phyloP scores from a whole-genome alignment of 2,888 invertebrate species.

The Phragmatobia fuliginosa region DNA sequence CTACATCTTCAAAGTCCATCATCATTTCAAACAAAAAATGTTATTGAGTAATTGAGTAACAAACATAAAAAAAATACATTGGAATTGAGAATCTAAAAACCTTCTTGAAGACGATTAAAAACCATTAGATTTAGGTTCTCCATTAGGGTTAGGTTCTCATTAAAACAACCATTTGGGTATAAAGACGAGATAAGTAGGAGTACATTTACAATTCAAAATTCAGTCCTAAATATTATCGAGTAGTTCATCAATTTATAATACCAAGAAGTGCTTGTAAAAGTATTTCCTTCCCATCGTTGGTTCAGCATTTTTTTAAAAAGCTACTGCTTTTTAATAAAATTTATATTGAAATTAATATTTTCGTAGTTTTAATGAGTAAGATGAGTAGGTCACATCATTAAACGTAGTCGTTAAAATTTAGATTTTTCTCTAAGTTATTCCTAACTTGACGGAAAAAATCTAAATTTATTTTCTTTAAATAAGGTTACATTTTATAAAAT shows the following conservation, averaged over 20 bases:
- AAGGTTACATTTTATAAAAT: neutral
- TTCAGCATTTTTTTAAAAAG: neutral
- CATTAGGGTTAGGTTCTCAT: too few relatives aligned
- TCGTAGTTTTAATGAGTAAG: constrained; percentile 44
- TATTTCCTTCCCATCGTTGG: neutral
- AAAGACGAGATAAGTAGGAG: too few relatives aligned
- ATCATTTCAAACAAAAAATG: too few relatives aligned
- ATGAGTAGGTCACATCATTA: constrained; percentile 36
- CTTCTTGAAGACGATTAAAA: too few relatives aligned
- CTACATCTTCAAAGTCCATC: too few relatives aligned
- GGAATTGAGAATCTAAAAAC: too few relatives aligned
- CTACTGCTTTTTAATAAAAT: constrained; percentile 6
- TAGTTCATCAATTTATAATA: neutral
- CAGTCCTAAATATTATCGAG: too few relatives aligned
- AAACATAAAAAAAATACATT: too few relatives aligned
- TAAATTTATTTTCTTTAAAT: neutral
- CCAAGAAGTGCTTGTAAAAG: neutral
- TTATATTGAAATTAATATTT: constrained; percentile 30
- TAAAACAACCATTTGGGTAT: too few relatives aligned
- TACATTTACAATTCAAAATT: too few relatives aligned
- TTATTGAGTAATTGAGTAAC: too few relatives aligned
- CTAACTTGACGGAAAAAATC: constrained; percentile 12
- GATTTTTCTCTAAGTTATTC: constrained; percentile 13
- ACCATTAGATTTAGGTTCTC: too few relatives aligned
- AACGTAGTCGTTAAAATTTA: constrained; percentile 33